Base-by-base conservation (phyloP, 2,797 vertebrate species). In the Rhinatrema bivittatum region DNA sequence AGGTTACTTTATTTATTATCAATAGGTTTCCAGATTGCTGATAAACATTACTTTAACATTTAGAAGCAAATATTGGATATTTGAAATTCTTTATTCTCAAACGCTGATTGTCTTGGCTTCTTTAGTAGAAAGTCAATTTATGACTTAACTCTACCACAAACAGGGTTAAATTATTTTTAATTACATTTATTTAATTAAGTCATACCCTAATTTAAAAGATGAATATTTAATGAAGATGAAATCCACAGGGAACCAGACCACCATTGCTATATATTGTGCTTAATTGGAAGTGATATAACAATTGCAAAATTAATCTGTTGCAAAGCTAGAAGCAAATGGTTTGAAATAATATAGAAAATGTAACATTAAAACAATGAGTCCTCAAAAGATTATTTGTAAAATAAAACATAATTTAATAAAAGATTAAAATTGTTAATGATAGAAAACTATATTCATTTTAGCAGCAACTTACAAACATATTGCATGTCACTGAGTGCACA, bases 171-270 rank as follows among this genome's bases (percentile, higher is more conserved):
- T 29, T 60, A 65, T 57, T 54, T 72, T 59, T 61, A 66, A 70
- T 61, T 70, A 70, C 31, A 16, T 39, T 62, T 62, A 62, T 58
- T 70, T 70, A 70, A 72, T 66, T 68, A 65, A 61, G 21, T 10
- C 52, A 56, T 34, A 50, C 26, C 32, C 9, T 18, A 9, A 52
- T 61, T 54, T 45, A 65, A 63, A 68, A 61, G 68, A 27, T 61
- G 19, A 62, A 55, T 65, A 44, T 48, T 29, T 60, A 56, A 52
- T 61, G 29, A 42, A 63, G 65, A 22, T 50, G 33, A 57, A 50
- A 52, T 32, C 39, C 51, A 7, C 46, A 47, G 25, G 48, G 32
- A 59, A 40, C 28, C 39, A 50, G 62, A 60, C 57, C 46, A 42
- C 57, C 46, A 55, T 46, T 25, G 21, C 23, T 43, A 50, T 17